Evolutionary conservation across 2,888 invertebrate species (phyloP).

Genomic region (Lithophane leautieri): DNA sequence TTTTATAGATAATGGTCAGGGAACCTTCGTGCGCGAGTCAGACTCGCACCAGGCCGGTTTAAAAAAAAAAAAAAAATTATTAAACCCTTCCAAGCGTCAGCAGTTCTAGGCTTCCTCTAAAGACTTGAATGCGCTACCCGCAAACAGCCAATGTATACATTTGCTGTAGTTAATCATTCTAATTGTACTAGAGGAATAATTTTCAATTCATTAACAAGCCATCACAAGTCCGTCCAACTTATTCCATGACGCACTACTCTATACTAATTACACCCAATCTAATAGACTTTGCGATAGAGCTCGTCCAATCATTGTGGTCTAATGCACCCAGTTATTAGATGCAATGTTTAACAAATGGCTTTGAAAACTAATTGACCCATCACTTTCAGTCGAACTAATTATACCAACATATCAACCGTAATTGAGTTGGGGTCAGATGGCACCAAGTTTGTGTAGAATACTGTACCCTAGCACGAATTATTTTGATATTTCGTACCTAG

Average conservation of each 20-base stretch:
- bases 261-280: conserved; percentile 17
- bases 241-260: conserved; percentile 13
- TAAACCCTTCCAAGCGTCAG: neutral
- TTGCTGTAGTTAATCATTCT: neutral
- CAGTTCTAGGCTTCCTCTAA: neutral
- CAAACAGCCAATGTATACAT: neutral
- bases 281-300: conserved; percentile 34
- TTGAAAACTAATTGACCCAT: conserved; percentile 56
- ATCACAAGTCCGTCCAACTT: neutral
- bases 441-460: conserved; percentile 5
- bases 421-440: conserved; percentile 29
- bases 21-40: no score
- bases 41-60: no score
- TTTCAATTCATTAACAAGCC: conserved; percentile 14
- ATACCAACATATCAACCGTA: conserved; percentile 19
- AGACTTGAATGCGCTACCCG: no score
- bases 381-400: conserved; percentile 50
- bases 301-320: conserved; percentile 50
- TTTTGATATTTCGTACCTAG: neutral
- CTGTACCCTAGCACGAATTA: neutral
- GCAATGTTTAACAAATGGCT: conserved; percentile 53
- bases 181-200: conserved; percentile 15
- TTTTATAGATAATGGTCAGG: no score
- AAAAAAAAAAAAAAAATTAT: neutral
- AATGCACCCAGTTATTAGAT: conserved; percentile 56